A percentile compares a stretch with the other conserved stretches of the same genome.
Evolutionary conservation across 1,140 invertebrate species (phyloP).

Genomic region (Pachyrhynchus sulphureomaculatus): DNA sequence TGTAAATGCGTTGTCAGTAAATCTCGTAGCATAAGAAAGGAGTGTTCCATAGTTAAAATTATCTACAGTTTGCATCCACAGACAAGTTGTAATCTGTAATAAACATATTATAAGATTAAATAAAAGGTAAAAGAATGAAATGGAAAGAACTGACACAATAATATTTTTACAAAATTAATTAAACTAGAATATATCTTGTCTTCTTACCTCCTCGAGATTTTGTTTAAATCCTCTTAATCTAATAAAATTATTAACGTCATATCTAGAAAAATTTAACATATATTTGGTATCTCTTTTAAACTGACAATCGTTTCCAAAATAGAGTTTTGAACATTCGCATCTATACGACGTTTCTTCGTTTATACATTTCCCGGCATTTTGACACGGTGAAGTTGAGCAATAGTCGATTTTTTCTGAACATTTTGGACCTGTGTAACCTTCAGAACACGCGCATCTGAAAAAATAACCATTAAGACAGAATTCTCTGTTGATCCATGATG

Average conservation of each 20-base stretch:
- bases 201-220: conserved; percentile 51
- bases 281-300: conserved; percentile 55
- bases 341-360: conserved; percentile 45
- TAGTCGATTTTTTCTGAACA: conserved; percentile 56
- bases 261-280: conserved; percentile 56
- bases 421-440: conserved; percentile 54
- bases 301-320: conserved; percentile 52
- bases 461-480: too few species aligned
- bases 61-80: conserved; percentile 69
- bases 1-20: conserved; percentile 65
- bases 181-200: not conserved
- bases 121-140: conserved; percentile 15
- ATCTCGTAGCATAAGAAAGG: conserved; percentile 65
- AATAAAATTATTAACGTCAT: conserved; percentile 58
- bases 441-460: conserved; percentile 56
- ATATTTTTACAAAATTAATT: too few species aligned
- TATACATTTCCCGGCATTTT: conserved; percentile 58
- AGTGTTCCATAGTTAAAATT: conserved; percentile 70
- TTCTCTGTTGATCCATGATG: too few species aligned
- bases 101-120: too few species aligned
- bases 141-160: not conserved
- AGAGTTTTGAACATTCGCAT: conserved; percentile 51
- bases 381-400: conserved; percentile 57
- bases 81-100: conserved; percentile 63
- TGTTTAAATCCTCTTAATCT: conserved; percentile 51